Evolutionary conservation across 2,888 invertebrate species (phyloP), one percentile per base, ranked within the genome.

Genomic region (Epinotia nisella): DNA sequence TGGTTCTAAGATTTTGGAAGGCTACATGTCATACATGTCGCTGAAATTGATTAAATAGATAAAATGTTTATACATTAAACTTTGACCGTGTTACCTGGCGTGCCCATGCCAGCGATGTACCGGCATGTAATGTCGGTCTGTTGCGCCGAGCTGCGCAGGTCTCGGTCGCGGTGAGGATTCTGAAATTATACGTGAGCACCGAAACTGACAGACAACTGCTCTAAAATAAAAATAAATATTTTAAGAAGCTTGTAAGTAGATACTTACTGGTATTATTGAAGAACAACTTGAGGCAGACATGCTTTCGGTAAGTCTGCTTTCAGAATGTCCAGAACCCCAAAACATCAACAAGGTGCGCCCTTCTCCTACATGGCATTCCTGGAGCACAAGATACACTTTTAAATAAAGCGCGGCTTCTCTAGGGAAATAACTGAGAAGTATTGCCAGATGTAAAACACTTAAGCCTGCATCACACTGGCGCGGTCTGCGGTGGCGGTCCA

Each of bases 121-220:
- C 90, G 84, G 77, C 91, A 92, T 76, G 86, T 90, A 77, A 92
- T 92, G 9, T 92, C 91, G 0, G 93, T 93, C 80, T 93, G 93
- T 78, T 91, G 92, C 10, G 87, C 88, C 15, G 83, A 85, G 60
- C 88, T 85, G 5, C 89, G 88, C 73, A 90, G 75, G 29, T 89
- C 90, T 58, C 80, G 84, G 2, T 87, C 89, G 10, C 86, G 83
- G 39, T 77, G 81, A 35, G 67, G 67, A 49, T 67, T 70, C 55
- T 66, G 66, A 21, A 41, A 55, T 35, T 17, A 17, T 19, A 2
- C 10, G 5, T 35, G 2, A 17, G 15, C 2, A 15, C 21, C 3
- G 1, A 61, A 41, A 41, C 21, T 59, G 39, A 19, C 19, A 15
- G 21, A 41, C n/a, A 17, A 59, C 17, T 59, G 11, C 10, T 60